phyloP scores from a whole-genome alignment of 1,140 invertebrate genomes.

The Sitophilus oryzae region DNA sequence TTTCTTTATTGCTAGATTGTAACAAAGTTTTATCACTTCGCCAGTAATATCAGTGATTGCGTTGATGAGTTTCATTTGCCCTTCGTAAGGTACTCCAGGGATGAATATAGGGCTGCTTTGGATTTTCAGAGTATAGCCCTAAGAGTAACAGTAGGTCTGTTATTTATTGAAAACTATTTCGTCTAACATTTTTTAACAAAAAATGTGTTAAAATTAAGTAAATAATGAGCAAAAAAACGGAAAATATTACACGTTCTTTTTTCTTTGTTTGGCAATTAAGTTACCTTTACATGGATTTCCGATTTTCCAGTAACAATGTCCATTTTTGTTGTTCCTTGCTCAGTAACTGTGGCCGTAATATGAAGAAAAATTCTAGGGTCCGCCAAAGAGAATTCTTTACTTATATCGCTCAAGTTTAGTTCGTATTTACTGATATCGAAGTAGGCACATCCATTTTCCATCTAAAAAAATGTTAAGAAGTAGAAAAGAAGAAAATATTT shows the following conservation, averaged over 20 bases:
- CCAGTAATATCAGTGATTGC: constrained; percentile 23
- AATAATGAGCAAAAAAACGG: too few species aligned
- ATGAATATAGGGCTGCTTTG: constrained; percentile 51
- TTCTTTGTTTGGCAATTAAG: background rate
- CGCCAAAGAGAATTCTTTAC: constrained; percentile 9
- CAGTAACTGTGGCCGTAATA: constrained; percentile 54
- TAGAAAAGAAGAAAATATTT: too few species aligned
- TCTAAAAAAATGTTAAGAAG: constrained; percentile 16
- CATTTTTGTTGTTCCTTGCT: constrained; percentile 52
- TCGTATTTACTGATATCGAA: constrained; percentile 45
- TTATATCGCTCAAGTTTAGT: constrained; percentile 38
- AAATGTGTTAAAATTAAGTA: too few species aligned
- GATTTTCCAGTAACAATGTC: constrained; percentile 47
- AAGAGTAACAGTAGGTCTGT: background rate
- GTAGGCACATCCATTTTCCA: constrained; percentile 46
- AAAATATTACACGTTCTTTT: background rate
- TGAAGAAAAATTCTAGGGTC: constrained; percentile 24
- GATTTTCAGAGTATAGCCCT: constrained; percentile 46
- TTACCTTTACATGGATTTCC: constrained; percentile 42
- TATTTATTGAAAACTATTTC: too few species aligned
- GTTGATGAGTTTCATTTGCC: constrained; percentile 44
- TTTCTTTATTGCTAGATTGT: constrained; percentile 38
- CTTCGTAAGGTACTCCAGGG: constrained; percentile 54
- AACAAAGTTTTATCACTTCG: constrained; percentile 38
- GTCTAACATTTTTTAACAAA: too few species aligned